Base-by-base conservation (phyloP, 64 coral and sea anemone species). In the Stichodactyla helianthus region DNA sequence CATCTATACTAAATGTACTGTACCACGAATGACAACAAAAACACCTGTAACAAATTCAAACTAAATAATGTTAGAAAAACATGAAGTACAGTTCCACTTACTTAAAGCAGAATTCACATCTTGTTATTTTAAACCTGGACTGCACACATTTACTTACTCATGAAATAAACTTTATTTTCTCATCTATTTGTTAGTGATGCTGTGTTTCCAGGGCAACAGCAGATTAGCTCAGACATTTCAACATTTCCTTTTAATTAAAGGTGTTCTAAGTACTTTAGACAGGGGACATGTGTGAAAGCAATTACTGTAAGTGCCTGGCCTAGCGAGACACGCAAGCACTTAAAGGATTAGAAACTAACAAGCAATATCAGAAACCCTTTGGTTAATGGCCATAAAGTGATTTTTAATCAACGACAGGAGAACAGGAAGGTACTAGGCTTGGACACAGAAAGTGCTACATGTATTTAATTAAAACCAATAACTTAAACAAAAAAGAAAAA, bases 201-300 rank as follows among this genome's bases (percentile, higher is more conserved):
- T 23, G 11, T 74, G 68, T 35, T 74, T 9, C 68, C 23, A 74
- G 35, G 11, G 68, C 25, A 74, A 74, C 68, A 12, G 10, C 25
- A 14, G 68, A 74, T 74, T 74, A 74, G 68, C 68, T 74, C 26
- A 74, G 68, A 74, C 68, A 74, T 74, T 74, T 74, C 68, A 74
- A 74, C 68, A 74, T 74, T 74, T 74, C 68, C 68, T 74, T 28
- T 74, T 25, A 27, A 74, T 74, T 74, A 74, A 74, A 58, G 55
- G 14, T 58, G 55, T 11, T 26, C 25, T 74, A 74, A 74, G 68
- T 74, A 74, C 68, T 74, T 74, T 31, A 27, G 68, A 27, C 26
- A 27, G 3, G n/a, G 25, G 68, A 74, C 68, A 74, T 74, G 68
- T 74, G 68, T 74, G 68, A 74, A 74, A 74, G 68, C 68, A 74